Conservation (phyloP, 2,888 invertebrate genomes). For the Beris chalybata region DNA sequence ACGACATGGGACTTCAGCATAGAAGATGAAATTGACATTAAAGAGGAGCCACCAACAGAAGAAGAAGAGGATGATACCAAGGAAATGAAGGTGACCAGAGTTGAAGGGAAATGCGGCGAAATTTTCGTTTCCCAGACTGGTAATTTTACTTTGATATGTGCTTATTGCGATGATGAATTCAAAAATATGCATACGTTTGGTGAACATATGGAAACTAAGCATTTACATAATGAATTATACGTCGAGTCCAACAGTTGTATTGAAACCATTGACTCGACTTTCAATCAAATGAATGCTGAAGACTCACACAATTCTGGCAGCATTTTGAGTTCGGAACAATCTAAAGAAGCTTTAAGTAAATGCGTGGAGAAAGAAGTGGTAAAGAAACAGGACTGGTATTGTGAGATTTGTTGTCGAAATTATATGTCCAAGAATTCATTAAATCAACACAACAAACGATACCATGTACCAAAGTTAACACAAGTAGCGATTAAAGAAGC, state of each 20-base stretch:
- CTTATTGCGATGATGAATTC: constrained; percentile 24
- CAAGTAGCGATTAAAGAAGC: too few relatives aligned
- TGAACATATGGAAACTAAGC: constrained; percentile 24
- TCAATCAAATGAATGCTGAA: not conserved
- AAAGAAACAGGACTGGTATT: not conserved
- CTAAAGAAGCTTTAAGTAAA: too few relatives aligned
- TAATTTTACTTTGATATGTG: constrained; percentile 28
- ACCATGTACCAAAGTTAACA: too few relatives aligned
- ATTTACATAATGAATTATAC: not conserved
- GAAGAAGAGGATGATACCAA: too few relatives aligned
- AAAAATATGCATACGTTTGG: constrained; percentile 18
- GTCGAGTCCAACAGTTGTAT: not conserved
- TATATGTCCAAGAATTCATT: too few relatives aligned
- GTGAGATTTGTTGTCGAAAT: not conserved
- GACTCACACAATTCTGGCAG: not conserved
- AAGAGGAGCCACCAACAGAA: too few relatives aligned
- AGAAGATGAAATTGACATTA: too few relatives aligned
- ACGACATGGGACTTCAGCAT: too few relatives aligned
- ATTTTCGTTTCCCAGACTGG: constrained; percentile 27
- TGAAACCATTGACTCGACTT: not conserved
- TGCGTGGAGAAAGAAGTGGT: too few relatives aligned
- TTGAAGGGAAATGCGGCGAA: constrained; percentile 35
- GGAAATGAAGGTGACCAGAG: constrained; percentile 24
- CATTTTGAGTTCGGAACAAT: too few relatives aligned
- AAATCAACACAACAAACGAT: too few relatives aligned